Evolutionary conservation across 1,140 invertebrate species (phyloP).

Genomic region (Trachymyrmex cornetzi): DNA sequence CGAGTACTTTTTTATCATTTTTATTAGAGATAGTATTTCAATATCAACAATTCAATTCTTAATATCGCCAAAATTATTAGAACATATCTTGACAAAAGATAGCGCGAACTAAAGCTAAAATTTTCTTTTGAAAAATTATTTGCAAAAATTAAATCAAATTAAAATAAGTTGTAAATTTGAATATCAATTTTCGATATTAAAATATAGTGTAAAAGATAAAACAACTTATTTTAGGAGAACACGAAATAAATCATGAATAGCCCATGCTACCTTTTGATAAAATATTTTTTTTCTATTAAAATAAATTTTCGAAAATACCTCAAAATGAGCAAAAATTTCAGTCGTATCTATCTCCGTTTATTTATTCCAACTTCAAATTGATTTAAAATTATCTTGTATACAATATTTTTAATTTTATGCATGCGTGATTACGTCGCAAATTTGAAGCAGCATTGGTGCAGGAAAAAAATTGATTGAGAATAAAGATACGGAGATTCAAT

Average conservation of each 20-base stretch:
- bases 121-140: neutral
- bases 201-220: neutral
- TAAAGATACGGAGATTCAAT: slow-evolving; percentile 9
- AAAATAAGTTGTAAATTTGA: neutral
- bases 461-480: neutral
- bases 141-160: neutral
- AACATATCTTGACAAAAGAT: neutral
- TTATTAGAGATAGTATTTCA: neutral
- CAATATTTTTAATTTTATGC: slow-evolving; percentile 23
- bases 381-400: neutral
- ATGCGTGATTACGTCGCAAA: neutral
- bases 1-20: neutral
- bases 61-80: neutral
- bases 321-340: neutral
- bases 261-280: neutral
- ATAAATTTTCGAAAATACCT: neutral
- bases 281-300: neutral
- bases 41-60: neutral
- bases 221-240: neutral
- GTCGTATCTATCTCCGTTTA: neutral
- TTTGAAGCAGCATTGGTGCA: neutral
- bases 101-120: neutral
- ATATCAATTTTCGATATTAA: neutral
- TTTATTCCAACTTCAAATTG: neutral
- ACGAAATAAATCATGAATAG: neutral